A percentile compares a stretch with the other conserved stretches of the same genome.
phyloP scores from a whole-genome alignment of 2,113 vertebrate genomes.

The Bubo bubo region DNA sequence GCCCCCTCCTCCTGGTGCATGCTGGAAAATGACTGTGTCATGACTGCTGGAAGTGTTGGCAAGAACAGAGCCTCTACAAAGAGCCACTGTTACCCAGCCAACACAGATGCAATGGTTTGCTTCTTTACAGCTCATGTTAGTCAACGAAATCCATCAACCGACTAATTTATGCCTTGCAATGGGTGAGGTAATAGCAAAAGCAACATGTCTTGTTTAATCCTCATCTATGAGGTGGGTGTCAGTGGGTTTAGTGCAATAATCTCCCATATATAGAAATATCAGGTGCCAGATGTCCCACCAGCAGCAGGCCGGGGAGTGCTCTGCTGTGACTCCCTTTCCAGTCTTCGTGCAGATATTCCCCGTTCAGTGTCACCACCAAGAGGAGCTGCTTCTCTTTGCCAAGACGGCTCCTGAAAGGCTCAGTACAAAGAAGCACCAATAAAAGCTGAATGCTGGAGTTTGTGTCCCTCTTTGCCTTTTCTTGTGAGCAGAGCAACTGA shows the following conservation, averaged over 20 bases:
- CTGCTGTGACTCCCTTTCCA: neutral
- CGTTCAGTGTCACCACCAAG: neutral
- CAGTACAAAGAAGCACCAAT: neutral
- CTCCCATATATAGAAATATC: neutral
- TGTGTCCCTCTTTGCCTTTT: neutral
- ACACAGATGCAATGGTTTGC: neutral
- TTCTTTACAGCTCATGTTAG: neutral
- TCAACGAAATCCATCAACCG: neutral
- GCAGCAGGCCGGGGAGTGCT: neutral
- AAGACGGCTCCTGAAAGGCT: neutral
- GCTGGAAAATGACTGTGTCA: neutral
- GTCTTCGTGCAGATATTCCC: neutral
- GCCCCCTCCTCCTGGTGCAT: neutral
- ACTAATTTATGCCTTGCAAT: constrained; percentile 18
- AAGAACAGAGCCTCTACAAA: neutral
- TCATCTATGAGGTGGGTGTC: neutral
- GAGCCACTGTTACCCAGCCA: neutral
- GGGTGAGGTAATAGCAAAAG: neutral
- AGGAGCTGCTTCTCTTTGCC: neutral
- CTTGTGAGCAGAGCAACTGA: neutral
- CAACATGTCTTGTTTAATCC: neutral
- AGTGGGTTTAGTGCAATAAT: neutral
- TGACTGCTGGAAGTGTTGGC: neutral
- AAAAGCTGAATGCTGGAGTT: neutral
- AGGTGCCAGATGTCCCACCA: neutral